These are phyloP conservation scores for Drosophila yakuba DNA, from an alignment of 1,140 invertebrate genomes.

Conservation along the genomic window DNA sequence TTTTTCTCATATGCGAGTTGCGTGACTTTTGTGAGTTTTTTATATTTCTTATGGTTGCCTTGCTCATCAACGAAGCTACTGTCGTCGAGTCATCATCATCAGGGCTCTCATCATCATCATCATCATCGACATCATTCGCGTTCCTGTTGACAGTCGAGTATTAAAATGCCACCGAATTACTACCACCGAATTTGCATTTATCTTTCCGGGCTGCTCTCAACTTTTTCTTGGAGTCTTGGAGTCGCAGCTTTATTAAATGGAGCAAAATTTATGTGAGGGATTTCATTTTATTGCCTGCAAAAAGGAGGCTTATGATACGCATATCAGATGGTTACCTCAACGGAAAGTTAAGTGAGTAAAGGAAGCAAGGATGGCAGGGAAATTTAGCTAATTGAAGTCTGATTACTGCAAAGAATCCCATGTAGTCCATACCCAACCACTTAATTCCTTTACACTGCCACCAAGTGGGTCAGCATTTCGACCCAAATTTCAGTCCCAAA, in stretches of 20 bases:
- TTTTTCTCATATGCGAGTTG: constrained; percentile 61
- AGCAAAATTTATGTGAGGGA: constrained; percentile 67
- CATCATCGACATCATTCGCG: not conserved
- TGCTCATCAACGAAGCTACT: constrained; percentile 62
- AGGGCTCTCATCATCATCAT: constrained; percentile 22
- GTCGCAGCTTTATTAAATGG: constrained; percentile 66
- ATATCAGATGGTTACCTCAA: not conserved
- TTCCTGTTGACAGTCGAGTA: constrained; percentile 51
- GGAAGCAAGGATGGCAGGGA: not conserved
- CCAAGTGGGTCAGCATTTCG: constrained; percentile 22
- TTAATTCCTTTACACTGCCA: constrained; percentile 5
- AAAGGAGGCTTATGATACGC: constrained; percentile 11
- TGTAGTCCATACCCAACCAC: constrained; percentile 7
- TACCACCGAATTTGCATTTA: constrained; percentile 26
- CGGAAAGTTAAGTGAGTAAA: not conserved
- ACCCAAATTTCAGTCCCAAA: constrained; percentile 17
- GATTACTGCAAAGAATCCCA: constrained; percentile 29
- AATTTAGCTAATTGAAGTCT: constrained; percentile 58
- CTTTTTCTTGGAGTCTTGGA: constrained; percentile 2
- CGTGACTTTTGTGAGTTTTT: constrained; percentile 70
- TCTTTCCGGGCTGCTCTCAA: constrained; percentile 18
- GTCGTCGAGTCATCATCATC: constrained; percentile 60
- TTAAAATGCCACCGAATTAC: constrained; percentile 55
- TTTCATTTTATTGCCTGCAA: constrained; percentile 48
- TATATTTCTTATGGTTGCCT: constrained; percentile 11